These are phyloP conservation scores for Myotis daubentonii DNA, from an alignment of 2,797 vertebrate species.

Conservation along the genomic window DNA sequence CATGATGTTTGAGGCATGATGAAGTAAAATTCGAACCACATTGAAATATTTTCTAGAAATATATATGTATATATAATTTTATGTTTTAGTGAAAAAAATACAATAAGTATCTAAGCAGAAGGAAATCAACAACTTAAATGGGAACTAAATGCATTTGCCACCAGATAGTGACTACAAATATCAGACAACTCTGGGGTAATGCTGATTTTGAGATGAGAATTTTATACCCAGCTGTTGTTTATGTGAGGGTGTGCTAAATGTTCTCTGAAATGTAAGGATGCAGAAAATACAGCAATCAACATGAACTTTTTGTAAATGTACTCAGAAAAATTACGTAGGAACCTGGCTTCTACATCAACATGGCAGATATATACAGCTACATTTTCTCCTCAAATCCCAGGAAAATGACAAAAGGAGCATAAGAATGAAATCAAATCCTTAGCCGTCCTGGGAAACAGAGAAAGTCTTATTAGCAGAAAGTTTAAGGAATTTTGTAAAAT, in stretches of 20 bases:
- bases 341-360: background rate
- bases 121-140: background rate
- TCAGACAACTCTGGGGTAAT: background rate
- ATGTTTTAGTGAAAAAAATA: background rate
- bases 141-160: background rate
- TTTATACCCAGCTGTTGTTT: conserved; percentile 74
- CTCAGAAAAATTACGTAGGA: background rate
- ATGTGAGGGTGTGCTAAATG: conserved; percentile 9
- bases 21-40: background rate
- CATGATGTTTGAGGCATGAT: background rate
- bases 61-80: background rate
- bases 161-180: background rate
- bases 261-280: background rate
- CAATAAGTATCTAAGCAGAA: background rate
- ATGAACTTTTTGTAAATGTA: background rate
- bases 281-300: background rate
- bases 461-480: conserved; percentile 36
- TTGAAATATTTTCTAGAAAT: background rate
- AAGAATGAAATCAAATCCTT: conserved; percentile 1
- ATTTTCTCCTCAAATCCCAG: background rate
- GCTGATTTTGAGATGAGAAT: conserved; percentile 39
- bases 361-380: background rate
- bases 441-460: background rate
- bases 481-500: conserved; percentile 63
- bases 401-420: background rate